Evolutionary conservation across 2,113 vertebrate genomes (phyloP).

Genomic region (Geococcyx californianus): DNA sequence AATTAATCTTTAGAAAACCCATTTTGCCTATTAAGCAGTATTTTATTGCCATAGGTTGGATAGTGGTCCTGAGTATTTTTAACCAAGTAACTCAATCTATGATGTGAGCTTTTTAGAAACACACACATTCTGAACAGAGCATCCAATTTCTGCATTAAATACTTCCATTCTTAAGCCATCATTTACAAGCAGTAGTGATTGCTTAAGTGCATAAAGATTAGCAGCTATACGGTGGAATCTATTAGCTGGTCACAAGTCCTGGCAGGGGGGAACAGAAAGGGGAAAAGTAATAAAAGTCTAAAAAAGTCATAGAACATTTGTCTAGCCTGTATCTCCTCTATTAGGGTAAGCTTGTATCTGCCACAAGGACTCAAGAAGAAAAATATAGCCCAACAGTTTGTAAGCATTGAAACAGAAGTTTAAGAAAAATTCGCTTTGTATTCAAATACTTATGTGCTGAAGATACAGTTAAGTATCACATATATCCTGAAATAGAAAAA

Average conservation of each 20-base stretch:
- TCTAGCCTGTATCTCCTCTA: background rate
- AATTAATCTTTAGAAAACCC: background rate
- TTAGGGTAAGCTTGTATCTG: background rate
- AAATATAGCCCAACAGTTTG: background rate
- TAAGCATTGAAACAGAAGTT: background rate
- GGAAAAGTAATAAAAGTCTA: background rate
- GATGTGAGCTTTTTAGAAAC: background rate
- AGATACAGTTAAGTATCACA: background rate
- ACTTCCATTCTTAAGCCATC: background rate
- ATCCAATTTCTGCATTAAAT: background rate
- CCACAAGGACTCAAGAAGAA: background rate
- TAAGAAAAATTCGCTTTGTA: background rate
- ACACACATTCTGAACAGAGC: background rate
- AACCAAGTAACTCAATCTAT: background rate
- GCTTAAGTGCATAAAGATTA: background rate
- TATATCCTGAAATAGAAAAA: background rate
- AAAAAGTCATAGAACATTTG: background rate
- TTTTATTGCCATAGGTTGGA: background rate
- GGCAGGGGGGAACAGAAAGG: background rate
- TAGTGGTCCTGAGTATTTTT: background rate
- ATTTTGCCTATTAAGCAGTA: background rate
- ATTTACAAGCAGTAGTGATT: background rate
- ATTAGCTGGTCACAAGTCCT: background rate
- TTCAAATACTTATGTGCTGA: background rate
- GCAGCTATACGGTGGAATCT: background rate